Evolutionary conservation across 1,140 invertebrate genomes (phyloP), one percentile per base, ranked within the genome.

Genomic region (Drosophila lini): DNA sequence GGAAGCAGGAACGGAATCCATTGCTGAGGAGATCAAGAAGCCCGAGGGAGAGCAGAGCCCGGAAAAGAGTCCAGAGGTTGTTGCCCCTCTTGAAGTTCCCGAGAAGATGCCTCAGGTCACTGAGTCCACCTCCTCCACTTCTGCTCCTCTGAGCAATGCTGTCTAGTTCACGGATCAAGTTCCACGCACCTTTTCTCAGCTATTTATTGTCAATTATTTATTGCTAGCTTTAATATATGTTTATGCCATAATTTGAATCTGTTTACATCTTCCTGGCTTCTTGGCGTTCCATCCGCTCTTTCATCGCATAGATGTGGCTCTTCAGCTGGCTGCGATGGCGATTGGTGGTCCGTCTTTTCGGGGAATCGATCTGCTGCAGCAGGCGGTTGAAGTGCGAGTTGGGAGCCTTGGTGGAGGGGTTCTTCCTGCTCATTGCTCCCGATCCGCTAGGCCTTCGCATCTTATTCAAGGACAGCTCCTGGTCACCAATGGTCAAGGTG

Each of bases 171-270:
- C 19, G 15, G n/a, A 19, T 57, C 38, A 19, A 36, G 68, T 34
- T 70, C 50, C 42, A 63, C 13, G 38, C 19, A 25, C 44, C 47
- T 58, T 41, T 57, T 42, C 58, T 61, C 63, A 78, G 44, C 36
- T 84, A 83, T 89, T 89, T 89, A 89, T 80, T 78, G 70, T 52
- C 67, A 81, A 58, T 60, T 79, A 85, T 86, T 86, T 86, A 86
- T 86, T 89, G 32, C 59, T 89, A 80, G 74, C 45, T 74, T 42
- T 61, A 74, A 80, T 64, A 47, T 42, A 28, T 36, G 31, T 58
- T 0, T 13, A 44, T 48, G 45, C 47, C 41, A 45, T 42, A 32
- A 3, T 52, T 13, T 42, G 44, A 28, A 16, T 31, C 10, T 47
- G 3, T 22, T 50, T 50, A 60, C 11, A 28, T 25, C 9, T 28